Percentiles rank a stretch among this genome's conserved stretches.
Conservation (phyloP, 2,888 invertebrate species). For the Nipponacmea schrenckii region DNA sequence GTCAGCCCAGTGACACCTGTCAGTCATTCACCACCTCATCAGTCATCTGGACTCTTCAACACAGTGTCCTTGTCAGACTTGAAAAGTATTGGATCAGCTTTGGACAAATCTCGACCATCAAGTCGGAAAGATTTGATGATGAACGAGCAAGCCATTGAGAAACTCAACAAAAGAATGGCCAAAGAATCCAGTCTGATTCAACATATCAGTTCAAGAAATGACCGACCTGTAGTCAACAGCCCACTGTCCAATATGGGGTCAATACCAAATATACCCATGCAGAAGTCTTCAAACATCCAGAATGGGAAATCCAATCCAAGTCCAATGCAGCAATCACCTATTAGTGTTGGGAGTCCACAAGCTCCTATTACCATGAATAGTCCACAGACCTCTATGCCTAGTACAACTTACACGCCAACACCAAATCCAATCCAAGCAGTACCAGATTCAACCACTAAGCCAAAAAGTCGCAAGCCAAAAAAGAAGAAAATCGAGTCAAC, state of each 20-base stretch:
- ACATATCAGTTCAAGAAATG: neutral
- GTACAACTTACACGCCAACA: slow-evolving; percentile 42
- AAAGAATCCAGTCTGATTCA: neutral
- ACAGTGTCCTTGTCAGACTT: slow-evolving; percentile 34
- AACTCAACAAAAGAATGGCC: neutral
- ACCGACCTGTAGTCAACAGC: neutral
- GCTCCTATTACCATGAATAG: slow-evolving; percentile 37
- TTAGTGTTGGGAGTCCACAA: slow-evolving; percentile 44
- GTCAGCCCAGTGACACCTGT: slow-evolving; percentile 56
- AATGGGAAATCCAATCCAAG: slow-evolving; percentile 38
- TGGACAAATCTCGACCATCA: neutral
- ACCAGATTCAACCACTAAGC: slow-evolving; percentile 64
- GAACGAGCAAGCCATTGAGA: neutral
- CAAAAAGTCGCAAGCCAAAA: slow-evolving; percentile 48
- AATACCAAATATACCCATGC: slow-evolving; percentile 17
- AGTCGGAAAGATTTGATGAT: neutral
- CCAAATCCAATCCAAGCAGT: slow-evolving; percentile 57
- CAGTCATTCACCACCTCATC: slow-evolving; percentile 15
- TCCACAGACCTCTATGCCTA: slow-evolving; percentile 40
- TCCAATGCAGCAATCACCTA: slow-evolving; percentile 44
- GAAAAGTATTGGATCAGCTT: slow-evolving; percentile 25
- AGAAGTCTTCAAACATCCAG: slow-evolving; percentile 21
- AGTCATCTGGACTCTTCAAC: slow-evolving; percentile 17
- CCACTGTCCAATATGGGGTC: neutral
- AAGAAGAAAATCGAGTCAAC: slow-evolving; percentile 44